A percentile compares a stretch with the other conserved stretches of the same genome.
Evolutionary conservation across 2,797 vertebrate species (phyloP).

Genomic region (Aeoliscus strigatus): DNA sequence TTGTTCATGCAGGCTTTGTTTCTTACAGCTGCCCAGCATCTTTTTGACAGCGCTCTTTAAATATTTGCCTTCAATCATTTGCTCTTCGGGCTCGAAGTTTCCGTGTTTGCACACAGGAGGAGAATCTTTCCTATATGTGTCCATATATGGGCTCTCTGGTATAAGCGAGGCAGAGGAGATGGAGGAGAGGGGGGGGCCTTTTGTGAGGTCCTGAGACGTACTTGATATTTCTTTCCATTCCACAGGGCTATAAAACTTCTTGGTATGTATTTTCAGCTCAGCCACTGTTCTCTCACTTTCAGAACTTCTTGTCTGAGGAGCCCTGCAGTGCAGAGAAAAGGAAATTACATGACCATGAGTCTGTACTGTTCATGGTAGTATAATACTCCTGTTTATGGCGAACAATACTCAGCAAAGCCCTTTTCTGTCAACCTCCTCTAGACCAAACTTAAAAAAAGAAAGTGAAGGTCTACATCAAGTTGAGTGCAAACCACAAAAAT

Average conservation of each 20-base stretch:
- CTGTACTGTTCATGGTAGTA: constrained; percentile 17
- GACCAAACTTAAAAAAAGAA: constrained; percentile 19
- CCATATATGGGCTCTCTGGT: constrained; percentile 72
- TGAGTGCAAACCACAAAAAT: constrained; percentile 36
- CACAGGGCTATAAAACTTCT: constrained; percentile 67
- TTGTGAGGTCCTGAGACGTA: constrained; percentile 65
- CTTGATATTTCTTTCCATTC: constrained; percentile 73
- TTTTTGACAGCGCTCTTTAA: constrained; percentile 47
- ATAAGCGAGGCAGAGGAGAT: constrained; percentile 47
- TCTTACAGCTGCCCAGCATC: constrained; percentile 32
- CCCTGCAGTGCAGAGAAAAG: constrained; percentile 22
- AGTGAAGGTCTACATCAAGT: constrained; percentile 19
- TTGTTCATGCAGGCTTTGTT: constrained; percentile 12
- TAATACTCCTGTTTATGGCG: too few species aligned
- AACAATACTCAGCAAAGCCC: constrained; percentile 7
- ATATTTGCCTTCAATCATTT: constrained; percentile 63
- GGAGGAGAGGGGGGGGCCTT: constrained; percentile 54
- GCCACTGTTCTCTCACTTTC: constrained; percentile 52
- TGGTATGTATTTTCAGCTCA: constrained; percentile 60
- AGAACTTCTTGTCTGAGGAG: constrained; percentile 29
- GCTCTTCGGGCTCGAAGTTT: constrained; percentile 58
- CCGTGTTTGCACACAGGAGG: constrained; percentile 52
- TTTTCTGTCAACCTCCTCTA: not conserved
- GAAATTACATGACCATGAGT: constrained; percentile 39
- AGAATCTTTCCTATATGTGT: constrained; percentile 59